phyloP scores from a whole-genome alignment of 2,888 invertebrate species.

The Ochropleura plecta region DNA sequence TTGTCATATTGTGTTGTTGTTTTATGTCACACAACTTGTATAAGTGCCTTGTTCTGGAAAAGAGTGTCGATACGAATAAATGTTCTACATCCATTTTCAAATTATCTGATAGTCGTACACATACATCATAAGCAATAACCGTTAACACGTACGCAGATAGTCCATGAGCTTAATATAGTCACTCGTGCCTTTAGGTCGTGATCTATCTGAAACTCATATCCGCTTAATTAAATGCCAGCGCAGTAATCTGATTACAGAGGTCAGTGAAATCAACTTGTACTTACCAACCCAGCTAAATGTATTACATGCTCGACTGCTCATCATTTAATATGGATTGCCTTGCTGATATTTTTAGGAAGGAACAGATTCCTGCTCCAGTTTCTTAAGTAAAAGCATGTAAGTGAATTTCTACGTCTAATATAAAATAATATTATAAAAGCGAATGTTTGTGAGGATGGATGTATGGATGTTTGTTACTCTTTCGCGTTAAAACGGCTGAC shows the following conservation, averaged over 20 bases:
- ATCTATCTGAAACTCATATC: conserved; percentile 74
- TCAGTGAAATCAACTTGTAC: conserved; percentile 66
- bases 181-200: conserved; percentile 43
- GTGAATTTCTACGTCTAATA: not conserved
- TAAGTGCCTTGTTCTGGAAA: not conserved
- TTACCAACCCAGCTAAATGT: conserved; percentile 50
- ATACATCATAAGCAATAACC: not conserved
- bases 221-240: conserved; percentile 73
- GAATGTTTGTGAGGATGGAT: too few relatives aligned
- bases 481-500: too few relatives aligned
- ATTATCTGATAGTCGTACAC: conserved; percentile 1
- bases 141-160: conserved; percentile 6
- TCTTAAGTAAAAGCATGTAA: not conserved
- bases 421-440: too few relatives aligned
- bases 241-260: conserved; percentile 70
- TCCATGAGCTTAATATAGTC: conserved; percentile 25
- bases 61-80: conserved; percentile 13
- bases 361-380: not conserved
- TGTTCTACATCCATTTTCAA: conserved; percentile 2
- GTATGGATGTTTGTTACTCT: too few relatives aligned
- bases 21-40: not conserved
- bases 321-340: conserved; percentile 33
- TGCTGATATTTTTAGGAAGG: conserved; percentile 18
- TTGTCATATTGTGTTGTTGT: conserved; percentile 15
- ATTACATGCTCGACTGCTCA: conserved; percentile 43